phyloP scores from a whole-genome alignment of 2,113 vertebrate species.

The Vicugna pacos region DNA sequence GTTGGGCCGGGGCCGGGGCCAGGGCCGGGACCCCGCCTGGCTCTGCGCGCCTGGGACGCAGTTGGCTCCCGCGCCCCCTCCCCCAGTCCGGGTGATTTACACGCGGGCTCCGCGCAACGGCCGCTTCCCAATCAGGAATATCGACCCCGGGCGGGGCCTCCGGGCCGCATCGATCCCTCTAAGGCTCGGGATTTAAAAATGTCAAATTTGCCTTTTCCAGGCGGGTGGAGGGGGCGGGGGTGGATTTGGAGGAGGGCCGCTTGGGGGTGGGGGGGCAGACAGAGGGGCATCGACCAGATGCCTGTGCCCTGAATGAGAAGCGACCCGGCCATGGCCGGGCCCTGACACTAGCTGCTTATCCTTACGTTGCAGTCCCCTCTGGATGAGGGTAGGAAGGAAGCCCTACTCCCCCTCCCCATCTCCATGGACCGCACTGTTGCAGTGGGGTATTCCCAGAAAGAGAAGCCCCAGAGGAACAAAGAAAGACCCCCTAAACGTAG shows the following conservation, averaged over 20 bases:
- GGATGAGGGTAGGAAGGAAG: neutral
- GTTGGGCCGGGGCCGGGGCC: neutral
- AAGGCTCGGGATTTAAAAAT: slow-evolving; percentile 85
- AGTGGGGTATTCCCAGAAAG: neutral
- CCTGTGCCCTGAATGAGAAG: slow-evolving; percentile 79
- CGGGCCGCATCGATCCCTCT: slow-evolving; percentile 83
- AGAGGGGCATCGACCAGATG: slow-evolving; percentile 70
- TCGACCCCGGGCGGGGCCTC: slow-evolving; percentile 84
- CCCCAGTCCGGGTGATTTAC: slow-evolving; percentile 79
- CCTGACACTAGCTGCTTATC: slow-evolving; percentile 36
- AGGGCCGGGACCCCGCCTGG: neutral
- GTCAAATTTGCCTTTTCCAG: slow-evolving; percentile 86
- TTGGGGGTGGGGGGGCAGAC: neutral
- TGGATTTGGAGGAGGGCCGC: neutral
- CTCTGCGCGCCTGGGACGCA: neutral
- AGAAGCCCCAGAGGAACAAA: neutral
- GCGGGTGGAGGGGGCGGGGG: slow-evolving; percentile 57
- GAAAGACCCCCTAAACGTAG: neutral
- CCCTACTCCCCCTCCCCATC: too few relatives aligned
- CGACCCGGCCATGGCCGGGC: neutral
- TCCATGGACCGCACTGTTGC: neutral
- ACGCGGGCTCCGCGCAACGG: slow-evolving; percentile 69
- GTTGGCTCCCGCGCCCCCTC: neutral
- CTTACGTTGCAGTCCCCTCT: neutral
- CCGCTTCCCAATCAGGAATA: slow-evolving; percentile 85